These are phyloP conservation scores for Melopsittacus undulatus DNA, from an alignment of 2,797 vertebrate genomes.

Conservation along the genomic window DNA sequence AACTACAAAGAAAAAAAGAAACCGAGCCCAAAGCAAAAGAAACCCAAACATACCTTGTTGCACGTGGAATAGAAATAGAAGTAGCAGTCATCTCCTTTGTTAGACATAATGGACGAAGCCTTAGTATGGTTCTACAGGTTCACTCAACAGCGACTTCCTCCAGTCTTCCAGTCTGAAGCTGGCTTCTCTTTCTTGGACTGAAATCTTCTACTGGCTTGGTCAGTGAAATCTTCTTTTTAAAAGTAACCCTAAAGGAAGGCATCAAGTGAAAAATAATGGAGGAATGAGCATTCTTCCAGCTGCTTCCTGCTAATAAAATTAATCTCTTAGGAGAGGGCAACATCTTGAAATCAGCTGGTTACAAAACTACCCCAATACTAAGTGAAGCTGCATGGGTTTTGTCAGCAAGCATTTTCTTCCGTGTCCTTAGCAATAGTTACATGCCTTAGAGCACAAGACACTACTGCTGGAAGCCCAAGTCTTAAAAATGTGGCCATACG, in stretches of 20 bases:
- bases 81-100: constrained; percentile 95
- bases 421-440: rapidly evolving
- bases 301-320: neutral
- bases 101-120: constrained; percentile 81
- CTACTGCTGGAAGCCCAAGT: neutral
- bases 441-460: neutral
- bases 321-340: neutral
- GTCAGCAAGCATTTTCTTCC: neutral
- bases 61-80: constrained; percentile 97
- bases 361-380: neutral
- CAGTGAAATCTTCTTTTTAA: constrained; percentile 74
- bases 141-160: constrained; percentile 26
- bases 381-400: neutral
- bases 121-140: neutral
- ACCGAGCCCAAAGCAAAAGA: neutral
- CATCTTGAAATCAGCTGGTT: neutral
- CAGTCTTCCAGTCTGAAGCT: constrained; percentile 31
- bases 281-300: rapidly evolving
- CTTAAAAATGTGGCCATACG: neutral
- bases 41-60: constrained; percentile 77
- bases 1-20: rapidly evolving
- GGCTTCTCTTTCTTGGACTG: constrained; percentile 35
- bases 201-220: constrained; percentile 64
- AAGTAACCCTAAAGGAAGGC: constrained; percentile 54
- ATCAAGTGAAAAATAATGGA: neutral